Evolutionary conservation across 35 echinoderm and acorn worm species (phyloP), one percentile per base, ranked within the genome.

Genomic region (Holothuria glaberrima): DNA sequence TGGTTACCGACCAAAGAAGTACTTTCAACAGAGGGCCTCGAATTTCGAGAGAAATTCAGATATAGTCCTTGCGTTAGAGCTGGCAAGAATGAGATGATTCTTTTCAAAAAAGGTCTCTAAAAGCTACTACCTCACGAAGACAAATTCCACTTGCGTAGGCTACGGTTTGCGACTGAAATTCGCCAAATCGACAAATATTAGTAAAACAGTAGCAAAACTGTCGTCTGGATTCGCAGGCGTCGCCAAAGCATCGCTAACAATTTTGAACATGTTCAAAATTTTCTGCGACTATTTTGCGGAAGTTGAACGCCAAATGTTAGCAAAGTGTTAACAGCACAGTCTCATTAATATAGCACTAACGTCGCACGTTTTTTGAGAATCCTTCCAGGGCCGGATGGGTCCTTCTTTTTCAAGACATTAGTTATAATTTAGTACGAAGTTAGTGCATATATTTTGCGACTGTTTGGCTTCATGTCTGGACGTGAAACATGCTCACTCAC

Each of bases 171-270:
- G n/a, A n/a, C n/a, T n/a, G n/a, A n/a, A n/a, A n/a, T n/a, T n/a
- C n/a, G n/a, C n/a, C n/a, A n/a, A n/a, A n/a, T n/a, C n/a, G n/a
- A n/a, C n/a, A n/a, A n/a, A n/a, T n/a, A n/a, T n/a, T n/a, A n/a
- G n/a, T n/a, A n/a, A 65, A 65, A 65, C 62, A 65, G 62, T 65
- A 65, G 62, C 62, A 65, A 65, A 65, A 65, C 62, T 65, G 62
- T 24, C 21, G 18, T 3, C 0, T 65, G 62, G 17, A 65, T 65
- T 65, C 9, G 4, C 62, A 65, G 62, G 62, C 6, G 28, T 65
- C 62, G 18, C 62, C 21, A 6, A 65, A 65, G 62, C 62, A 65
- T 65, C 13, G 18, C 62, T 28, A 16, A 16, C 18, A 65, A 28
- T 65, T 65, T 17, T 65, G 62, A 65, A 65, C 62, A 65, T 7